Conservation (phyloP, 2,888 invertebrate genomes). For the Biston betularia region DNA sequence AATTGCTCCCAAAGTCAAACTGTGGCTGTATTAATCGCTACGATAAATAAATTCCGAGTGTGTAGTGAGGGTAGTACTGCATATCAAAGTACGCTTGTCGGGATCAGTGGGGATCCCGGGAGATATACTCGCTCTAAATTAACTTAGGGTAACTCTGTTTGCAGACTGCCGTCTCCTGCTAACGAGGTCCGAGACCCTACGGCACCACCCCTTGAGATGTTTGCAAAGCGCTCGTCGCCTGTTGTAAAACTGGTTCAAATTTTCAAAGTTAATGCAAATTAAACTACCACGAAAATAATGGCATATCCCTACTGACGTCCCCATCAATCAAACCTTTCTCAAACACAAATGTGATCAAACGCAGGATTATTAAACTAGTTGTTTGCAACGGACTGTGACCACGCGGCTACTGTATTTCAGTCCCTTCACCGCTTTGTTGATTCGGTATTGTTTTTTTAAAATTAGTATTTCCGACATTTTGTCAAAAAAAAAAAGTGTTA, state of each 20-base stretch:
- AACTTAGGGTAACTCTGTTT: slow-evolving; percentile 82
- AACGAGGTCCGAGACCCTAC: slow-evolving; percentile 76
- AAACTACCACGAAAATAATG: neutral
- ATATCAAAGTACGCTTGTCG: slow-evolving; percentile 70
- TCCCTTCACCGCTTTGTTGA: no score
- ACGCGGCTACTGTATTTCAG: no score
- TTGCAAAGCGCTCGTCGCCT: slow-evolving; percentile 55
- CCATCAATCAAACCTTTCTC: no score
- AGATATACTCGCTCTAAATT: slow-evolving; percentile 75
- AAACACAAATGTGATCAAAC: no score
- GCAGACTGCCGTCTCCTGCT: slow-evolving; percentile 75
- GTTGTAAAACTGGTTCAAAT: slow-evolving; percentile 56
- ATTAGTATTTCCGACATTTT: no score
- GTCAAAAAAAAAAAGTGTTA: no score
- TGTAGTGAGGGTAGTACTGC: slow-evolving; percentile 60
- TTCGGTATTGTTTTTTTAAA: no score
- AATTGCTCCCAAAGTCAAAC: slow-evolving; percentile 45
- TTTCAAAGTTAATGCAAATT: slow-evolving; percentile 41
- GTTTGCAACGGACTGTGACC: no score
- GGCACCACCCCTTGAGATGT: slow-evolving; percentile 58
- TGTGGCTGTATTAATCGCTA: slow-evolving; percentile 43
- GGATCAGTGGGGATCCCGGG: slow-evolving; percentile 66
- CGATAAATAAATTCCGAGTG: slow-evolving; percentile 62
- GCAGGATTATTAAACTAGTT: no score
- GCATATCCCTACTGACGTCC: no score